Percentiles rank a stretch among this genome's conserved stretches.
Evolutionary conservation across 2,113 vertebrate species (phyloP).

Genomic region (Nematolebias whitei): DNA sequence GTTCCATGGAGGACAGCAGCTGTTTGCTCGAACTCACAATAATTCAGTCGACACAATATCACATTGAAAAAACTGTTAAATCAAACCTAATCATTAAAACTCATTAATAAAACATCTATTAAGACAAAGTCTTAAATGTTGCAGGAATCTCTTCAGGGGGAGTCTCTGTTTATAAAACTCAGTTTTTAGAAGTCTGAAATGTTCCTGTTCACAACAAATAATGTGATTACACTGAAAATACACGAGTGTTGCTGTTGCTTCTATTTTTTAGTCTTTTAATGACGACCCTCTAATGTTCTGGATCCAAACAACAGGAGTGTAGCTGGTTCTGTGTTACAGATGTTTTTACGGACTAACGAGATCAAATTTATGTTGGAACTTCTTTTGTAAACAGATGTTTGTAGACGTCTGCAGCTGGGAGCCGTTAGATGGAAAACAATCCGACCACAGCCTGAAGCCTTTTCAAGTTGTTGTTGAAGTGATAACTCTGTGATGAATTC

Average conservation of each 20-base stretch:
- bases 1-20: not conserved
- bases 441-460: not conserved
- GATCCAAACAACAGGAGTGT: not conserved
- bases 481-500: too few relatives aligned
- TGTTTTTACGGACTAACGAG: not conserved
- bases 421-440: not conserved
- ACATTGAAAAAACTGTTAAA: not conserved
- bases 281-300: not conserved
- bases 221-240: not conserved
- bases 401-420: not conserved
- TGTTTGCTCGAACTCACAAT: not conserved
- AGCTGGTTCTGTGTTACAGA: not conserved
- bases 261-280: not conserved
- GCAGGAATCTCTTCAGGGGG: too few relatives aligned
- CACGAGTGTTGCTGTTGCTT: too few relatives aligned
- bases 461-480: not conserved
- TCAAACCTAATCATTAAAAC: not conserved
- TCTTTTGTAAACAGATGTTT: slow-evolving; percentile 5
- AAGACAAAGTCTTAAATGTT: too few relatives aligned
- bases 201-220: not conserved
- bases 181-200: too few relatives aligned
- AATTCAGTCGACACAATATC: not conserved
- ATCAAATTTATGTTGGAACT: not conserved
- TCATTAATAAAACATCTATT: too few relatives aligned
- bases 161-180: too few relatives aligned